phyloP scores from a whole-genome alignment of 2,888 invertebrate genomes.

The Cantharis rufa region DNA sequence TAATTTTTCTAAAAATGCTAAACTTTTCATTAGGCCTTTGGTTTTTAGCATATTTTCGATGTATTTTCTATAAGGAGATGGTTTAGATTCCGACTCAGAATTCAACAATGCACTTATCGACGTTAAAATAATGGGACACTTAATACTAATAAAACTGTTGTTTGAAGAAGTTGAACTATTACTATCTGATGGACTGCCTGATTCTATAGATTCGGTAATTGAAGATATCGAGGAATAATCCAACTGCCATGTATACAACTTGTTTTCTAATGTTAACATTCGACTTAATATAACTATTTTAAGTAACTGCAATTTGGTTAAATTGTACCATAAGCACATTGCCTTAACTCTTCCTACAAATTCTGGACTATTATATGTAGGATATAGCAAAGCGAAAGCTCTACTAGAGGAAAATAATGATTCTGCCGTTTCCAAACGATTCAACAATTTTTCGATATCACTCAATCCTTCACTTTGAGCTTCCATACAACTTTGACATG shows the following conservation, averaged over 20 bases:
- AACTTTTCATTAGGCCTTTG: conserved; percentile 79
- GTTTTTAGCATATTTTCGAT: conserved; percentile 88
- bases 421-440: conserved; percentile 74
- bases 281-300: conserved; percentile 77
- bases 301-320: conserved; percentile 80
- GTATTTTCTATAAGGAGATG: conserved; percentile 66
- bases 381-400: conserved; percentile 76
- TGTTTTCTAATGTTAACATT: conserved; percentile 50
- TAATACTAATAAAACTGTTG: conserved; percentile 40
- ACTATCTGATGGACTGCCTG: conserved; percentile 58
- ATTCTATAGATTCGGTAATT: conserved; percentile 34
- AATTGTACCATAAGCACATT: conserved; percentile 91
- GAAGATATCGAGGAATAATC: background rate
- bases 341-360: conserved; percentile 75
- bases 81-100: conserved; percentile 34
- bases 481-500: conserved; percentile 71
- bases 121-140: conserved; percentile 48
- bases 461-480: conserved; percentile 75
- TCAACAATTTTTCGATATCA: conserved; percentile 73
- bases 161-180: conserved; percentile 52
- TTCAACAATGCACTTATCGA: conserved; percentile 55
- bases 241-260: conserved; percentile 6
- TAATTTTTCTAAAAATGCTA: conserved; percentile 77
- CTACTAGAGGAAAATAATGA: conserved; percentile 83
- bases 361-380: conserved; percentile 66